Evolutionary conservation across 2,113 vertebrate species (phyloP), one percentile per base, ranked within the genome.

Genomic region (Shinisaurus crocodilurus): DNA sequence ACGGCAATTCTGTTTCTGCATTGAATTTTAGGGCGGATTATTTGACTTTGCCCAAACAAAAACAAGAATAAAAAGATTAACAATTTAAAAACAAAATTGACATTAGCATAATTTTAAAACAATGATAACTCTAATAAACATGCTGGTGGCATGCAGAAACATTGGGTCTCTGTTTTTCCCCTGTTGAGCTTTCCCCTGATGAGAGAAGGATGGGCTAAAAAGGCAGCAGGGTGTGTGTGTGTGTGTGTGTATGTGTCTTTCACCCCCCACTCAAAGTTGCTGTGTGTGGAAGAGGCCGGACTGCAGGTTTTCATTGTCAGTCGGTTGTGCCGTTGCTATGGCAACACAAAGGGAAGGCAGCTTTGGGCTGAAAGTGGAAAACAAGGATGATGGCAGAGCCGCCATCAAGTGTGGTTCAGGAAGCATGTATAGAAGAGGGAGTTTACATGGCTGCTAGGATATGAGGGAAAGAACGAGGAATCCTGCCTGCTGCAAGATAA

Each of bases 291-390:
- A 74, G 50, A 60, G 67, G 60, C 75, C 18, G 32, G 87, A 50
- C 15, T 5, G 37, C 88, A 82, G 79, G 25, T 89, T 82, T 82
- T 8, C 79, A 89, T 82, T 74, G 67, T 82, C 48, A 32, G 48
- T 57, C 16, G 79, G 29, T 82, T 89, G 87, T 88, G 87, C 87
- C 34, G 79, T 89, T 72, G 67, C 67, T 8, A 89, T 89, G 88
- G 40, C 67, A 89, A 37, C 40, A 15, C 70, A 25, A 50, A 43
- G 63, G 43, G 27, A 67, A 69, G 40, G 34, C 67, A 40, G 67
- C 37, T 82, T 29, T 34, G 88, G 88, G 25, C 12, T 89, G 20
- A 34, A 72, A 57, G 79, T n/a, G 29, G 29, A 72, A 54, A 37
- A 57, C 88, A 60, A 54, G 80, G 67, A 70, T 74, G 80, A 74